Evolutionary conservation across 2,888 invertebrate species (phyloP).

Genomic region (Drosophila lutescens): DNA sequence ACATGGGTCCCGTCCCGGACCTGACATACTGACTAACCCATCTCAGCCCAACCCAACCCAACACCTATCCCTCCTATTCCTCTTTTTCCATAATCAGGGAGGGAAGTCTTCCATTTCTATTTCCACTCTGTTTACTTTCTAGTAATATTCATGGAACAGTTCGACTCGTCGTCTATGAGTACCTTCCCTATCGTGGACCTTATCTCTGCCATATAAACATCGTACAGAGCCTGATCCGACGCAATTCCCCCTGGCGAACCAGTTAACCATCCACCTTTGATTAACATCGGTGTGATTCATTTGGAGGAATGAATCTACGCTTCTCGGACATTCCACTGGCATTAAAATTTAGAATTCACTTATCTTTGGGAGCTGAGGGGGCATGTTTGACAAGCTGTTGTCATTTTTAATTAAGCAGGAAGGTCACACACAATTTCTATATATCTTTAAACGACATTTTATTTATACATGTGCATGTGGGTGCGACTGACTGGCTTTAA

Average conservation of each 20-base stretch:
- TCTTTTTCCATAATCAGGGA: constrained; percentile 5
- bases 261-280: constrained; percentile 30
- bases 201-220: constrained; percentile 65
- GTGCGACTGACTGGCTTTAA: constrained; percentile 48
- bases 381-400: constrained; percentile 79
- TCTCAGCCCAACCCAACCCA: constrained; percentile 24
- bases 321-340: constrained; percentile 26
- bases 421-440: constrained; percentile 55
- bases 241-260: constrained; percentile 44
- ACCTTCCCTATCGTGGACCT: constrained; percentile 44
- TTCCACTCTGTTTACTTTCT: constrained; percentile 34
- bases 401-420: constrained; percentile 78
- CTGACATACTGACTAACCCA: constrained; percentile 37
- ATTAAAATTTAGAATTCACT: constrained; percentile 43
- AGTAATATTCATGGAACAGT: constrained; percentile 59
- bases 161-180: constrained; percentile 22
- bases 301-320: constrained; percentile 39
- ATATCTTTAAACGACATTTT: constrained; percentile 37
- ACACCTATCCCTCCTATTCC: constrained; percentile 7
- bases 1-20: constrained; percentile 18
- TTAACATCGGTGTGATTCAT: constrained; percentile 72
- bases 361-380: constrained; percentile 43
- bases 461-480: constrained; percentile 38
- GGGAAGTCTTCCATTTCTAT: constrained; percentile 17
- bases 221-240: constrained; percentile 57